Base-by-base conservation (phyloP, 2,888 invertebrate species). In the Lathronympha strigana region DNA sequence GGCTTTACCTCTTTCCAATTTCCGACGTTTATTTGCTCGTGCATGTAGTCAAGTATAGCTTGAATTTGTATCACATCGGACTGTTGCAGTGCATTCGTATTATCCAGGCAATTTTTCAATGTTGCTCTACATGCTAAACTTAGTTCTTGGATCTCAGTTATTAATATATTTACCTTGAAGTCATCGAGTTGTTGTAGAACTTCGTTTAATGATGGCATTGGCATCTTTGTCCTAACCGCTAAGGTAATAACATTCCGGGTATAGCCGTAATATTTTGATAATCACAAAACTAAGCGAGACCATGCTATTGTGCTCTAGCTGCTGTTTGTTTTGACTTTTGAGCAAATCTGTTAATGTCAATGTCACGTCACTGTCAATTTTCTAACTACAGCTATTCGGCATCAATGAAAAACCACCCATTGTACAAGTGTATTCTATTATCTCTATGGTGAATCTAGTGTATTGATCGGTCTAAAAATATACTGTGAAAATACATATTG, bases 1-100 rank as follows among this genome's bases (percentile, higher is more conserved):
- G 76, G 67, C 69, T 82, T 82, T 2, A 99, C 97, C 76, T 96
- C 94, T 86, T 96, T 97, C 96, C 98, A 99, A 80, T 97, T 95
- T 0, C 98, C 98, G 19, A 96, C 96, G 84, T 99, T 98, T 47
- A 98, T 90, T 71, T 87, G 87, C 74, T 94, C 94, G 81, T 93
- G 92, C 80, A 86, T 90, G 72, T 92, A 93, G 73, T 94, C 93
- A 49, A 93, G 83, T 61, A 90, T 75, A 31, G 86, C 89, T 76
- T 91, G 86, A 58, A 90, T 81, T 82, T 85, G 85, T n/a, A 80
- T 67, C 1, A 73, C 67, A 36, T 81, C 78, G 15, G 76, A 69
- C 28, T 75, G 60, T 68, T 81, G 75, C 13, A 81, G 69, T 33
- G 75, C 70, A 53, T 79, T 74, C 6, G 74, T 73, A 43, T 80